These are phyloP conservation scores for Steatornis caripensis DNA, from an alignment of 2,113 vertebrate genomes.

Conservation along the genomic window DNA sequence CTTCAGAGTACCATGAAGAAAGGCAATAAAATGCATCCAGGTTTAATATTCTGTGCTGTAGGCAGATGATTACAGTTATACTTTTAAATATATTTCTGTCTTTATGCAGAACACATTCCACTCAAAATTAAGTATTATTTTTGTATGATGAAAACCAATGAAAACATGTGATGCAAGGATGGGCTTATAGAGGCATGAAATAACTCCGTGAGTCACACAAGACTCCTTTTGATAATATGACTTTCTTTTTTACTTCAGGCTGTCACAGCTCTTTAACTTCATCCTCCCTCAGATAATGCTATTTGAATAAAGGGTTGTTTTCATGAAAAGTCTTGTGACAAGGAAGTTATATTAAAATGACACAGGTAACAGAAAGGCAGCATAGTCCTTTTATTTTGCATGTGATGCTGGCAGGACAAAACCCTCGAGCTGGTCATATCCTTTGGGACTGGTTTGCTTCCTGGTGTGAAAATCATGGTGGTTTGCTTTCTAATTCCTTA, in stretches of 20 bases:
- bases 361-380: neutral
- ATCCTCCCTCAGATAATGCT: constrained; percentile 36
- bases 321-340: constrained; percentile 11
- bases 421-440: neutral
- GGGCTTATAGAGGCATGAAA: neutral
- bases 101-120: neutral
- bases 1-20: neutral
- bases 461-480: neutral
- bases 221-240: neutral
- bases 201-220: constrained; percentile 4
- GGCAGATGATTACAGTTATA: neutral
- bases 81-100: neutral
- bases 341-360: neutral
- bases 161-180: neutral
- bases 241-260: neutral
- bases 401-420: neutral
- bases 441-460: neutral
- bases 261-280: constrained; percentile 30
- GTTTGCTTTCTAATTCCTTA: neutral
- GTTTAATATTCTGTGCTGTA: neutral
- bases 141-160: neutral
- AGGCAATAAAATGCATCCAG: neutral
- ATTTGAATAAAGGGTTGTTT: constrained; percentile 37
- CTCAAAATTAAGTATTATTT: constrained; percentile 1
- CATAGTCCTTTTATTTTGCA: neutral